These are phyloP conservation scores for Rhodeus uyekii DNA, from an alignment of 2,797 vertebrate species.

Conservation along the genomic window DNA sequence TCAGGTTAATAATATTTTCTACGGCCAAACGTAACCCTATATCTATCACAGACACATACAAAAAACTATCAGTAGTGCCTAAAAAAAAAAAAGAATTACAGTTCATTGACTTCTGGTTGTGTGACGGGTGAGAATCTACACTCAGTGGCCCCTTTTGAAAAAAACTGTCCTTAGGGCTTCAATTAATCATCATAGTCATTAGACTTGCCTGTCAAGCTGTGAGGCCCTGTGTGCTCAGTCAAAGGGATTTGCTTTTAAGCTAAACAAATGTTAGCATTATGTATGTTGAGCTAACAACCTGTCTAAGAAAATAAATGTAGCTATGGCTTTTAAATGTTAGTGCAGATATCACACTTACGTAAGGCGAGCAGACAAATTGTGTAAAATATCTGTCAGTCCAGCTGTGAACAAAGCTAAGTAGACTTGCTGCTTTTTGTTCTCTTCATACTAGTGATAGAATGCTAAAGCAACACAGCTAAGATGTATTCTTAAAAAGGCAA, in stretches of 20 bases:
- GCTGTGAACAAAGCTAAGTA: slow-evolving; percentile 25
- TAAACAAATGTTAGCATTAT: slow-evolving; percentile 63
- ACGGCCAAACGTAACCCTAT: too few species aligned
- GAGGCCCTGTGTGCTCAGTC: slow-evolving; percentile 82
- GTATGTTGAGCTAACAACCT: slow-evolving; percentile 59
- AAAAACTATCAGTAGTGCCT: slow-evolving; percentile 8
- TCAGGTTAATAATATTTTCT: too few species aligned
- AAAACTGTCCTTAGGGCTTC: slow-evolving; percentile 82
- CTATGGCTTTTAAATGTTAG: slow-evolving; percentile 38
- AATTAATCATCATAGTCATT: slow-evolving; percentile 87
- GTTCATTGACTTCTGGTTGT: slow-evolving; percentile 72
- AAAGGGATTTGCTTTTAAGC: slow-evolving; percentile 69
- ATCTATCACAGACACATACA: too few species aligned
- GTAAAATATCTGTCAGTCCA: slow-evolving; percentile 33
- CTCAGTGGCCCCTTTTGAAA: slow-evolving; percentile 78
- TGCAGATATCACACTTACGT: slow-evolving; percentile 40
- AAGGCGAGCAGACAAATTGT: slow-evolving; percentile 31
- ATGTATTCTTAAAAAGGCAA: not conserved
- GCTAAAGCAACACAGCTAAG: not conserved
- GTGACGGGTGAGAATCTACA: slow-evolving; percentile 73
- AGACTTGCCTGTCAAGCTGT: slow-evolving; percentile 83
- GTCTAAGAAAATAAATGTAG: slow-evolving; percentile 53
- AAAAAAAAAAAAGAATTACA: slow-evolving; percentile 41
- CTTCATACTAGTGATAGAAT: not conserved
- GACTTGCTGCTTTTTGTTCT: slow-evolving; percentile 9